phyloP scores from a whole-genome alignment of 37 sponge, comb jelly and placozoan genomes.

The Halisarca cf. caerulea region DNA sequence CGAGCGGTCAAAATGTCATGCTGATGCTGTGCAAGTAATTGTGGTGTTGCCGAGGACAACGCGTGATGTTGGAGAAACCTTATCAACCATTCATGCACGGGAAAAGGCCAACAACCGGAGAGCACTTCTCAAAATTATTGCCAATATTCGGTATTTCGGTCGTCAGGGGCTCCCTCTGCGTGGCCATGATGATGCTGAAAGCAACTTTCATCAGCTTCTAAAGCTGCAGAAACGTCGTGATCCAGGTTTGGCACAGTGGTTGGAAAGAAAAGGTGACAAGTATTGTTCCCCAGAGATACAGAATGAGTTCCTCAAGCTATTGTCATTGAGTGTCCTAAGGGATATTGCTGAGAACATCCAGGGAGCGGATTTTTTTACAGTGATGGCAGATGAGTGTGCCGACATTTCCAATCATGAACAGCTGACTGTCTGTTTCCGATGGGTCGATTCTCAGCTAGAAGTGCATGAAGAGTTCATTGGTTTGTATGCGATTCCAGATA shows the following conservation, averaged over 20 bases:
- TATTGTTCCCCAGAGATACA: constrained; percentile 49
- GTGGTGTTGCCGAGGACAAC: neutral
- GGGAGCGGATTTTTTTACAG: constrained; percentile 13
- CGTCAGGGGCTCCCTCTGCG: constrained; percentile 28
- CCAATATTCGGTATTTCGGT: constrained; percentile 26
- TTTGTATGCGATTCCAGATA: constrained; percentile 19
- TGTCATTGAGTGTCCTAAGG: constrained; percentile 24
- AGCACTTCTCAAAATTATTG: constrained; percentile 12
- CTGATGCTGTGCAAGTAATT: constrained; percentile 30
- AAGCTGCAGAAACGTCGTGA: neutral
- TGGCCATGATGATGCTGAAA: constrained; percentile 23
- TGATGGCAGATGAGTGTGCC: constrained; percentile 42
- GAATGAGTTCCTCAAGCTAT: constrained; percentile 30
- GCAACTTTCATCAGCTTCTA: constrained; percentile 20
- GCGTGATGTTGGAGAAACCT: constrained; percentile 23
- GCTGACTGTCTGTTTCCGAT: constrained; percentile 43
- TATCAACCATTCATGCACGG: neutral
- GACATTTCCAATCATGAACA: constrained; percentile 45
- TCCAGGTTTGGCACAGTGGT: neutral
- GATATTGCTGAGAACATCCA: constrained; percentile 10
- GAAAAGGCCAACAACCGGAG: constrained; percentile 15
- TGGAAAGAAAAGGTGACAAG: constrained; percentile 25
- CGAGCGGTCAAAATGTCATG: constrained; percentile 9
- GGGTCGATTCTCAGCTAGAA: constrained; percentile 15
- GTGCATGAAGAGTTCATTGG: constrained; percentile 51